Conservation (phyloP, 2,113 vertebrate genomes). For the Solea solea region DNA sequence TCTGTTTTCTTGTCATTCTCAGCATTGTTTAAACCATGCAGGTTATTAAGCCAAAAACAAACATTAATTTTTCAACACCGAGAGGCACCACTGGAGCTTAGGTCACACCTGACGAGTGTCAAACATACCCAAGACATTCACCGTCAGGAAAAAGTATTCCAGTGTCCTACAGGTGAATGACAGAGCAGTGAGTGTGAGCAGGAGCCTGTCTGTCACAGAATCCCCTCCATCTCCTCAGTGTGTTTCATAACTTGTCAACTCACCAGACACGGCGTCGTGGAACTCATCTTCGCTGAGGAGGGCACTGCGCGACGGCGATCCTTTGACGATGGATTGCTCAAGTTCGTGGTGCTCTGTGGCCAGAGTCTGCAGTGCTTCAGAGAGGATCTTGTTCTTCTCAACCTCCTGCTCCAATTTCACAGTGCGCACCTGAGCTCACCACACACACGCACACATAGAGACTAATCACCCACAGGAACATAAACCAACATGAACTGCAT, state of each 20-base stretch:
- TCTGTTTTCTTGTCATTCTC: too few species aligned
- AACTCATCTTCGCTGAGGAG: constrained; percentile 95
- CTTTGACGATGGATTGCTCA: constrained; percentile 92
- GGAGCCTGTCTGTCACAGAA: constrained; percentile 38
- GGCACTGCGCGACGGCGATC: constrained; percentile 86
- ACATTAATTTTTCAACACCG: constrained; percentile 23
- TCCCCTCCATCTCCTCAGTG: constrained; percentile 25
- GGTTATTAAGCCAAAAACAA: constrained; percentile 6
- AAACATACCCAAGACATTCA: constrained; percentile 51
- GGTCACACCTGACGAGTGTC: constrained; percentile 22
- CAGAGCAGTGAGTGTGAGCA: constrained; percentile 36
- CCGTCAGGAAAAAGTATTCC: constrained; percentile 50
- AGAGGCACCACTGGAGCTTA: constrained; percentile 25
- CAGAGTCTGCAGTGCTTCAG: constrained; percentile 93
- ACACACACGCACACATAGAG: constrained; percentile 24
- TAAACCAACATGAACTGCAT: background rate
- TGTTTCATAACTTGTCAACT: constrained; percentile 57
- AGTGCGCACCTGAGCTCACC: constrained; percentile 88
- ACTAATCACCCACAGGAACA: constrained; percentile 44
- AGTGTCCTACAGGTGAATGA: constrained; percentile 53
- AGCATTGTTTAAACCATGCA: constrained; percentile 11
- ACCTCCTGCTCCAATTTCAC: constrained; percentile 95
- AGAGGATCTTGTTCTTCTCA: constrained; percentile 97
- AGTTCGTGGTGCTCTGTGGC: constrained; percentile 96
- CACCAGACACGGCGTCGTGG: constrained; percentile 95